phyloP scores from a whole-genome alignment of 92 coral and sea anemone genomes.

The Umimayanthus chanpuru region DNA sequence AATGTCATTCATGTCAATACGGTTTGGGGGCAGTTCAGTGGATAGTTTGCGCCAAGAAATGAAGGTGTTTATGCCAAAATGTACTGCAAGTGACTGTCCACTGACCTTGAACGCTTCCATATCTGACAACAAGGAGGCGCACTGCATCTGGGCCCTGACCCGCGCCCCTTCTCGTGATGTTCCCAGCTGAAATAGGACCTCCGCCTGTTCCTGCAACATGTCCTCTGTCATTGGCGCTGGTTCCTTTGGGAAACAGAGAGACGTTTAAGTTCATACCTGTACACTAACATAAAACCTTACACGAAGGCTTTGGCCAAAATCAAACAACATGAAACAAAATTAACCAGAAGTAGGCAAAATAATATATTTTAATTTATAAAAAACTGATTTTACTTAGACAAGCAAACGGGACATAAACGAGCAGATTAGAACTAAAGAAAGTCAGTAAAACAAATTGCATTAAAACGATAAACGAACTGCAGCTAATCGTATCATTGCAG shows the following conservation, averaged over 20 bases:
- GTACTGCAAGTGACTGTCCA: no score
- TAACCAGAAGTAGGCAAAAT: no score
- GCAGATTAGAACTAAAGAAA: background rate
- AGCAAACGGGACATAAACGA: background rate
- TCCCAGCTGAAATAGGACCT: slow-evolving; percentile 95
- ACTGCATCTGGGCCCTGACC: slow-evolving; percentile 98
- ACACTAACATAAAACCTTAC: background rate
- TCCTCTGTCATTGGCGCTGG: slow-evolving; percentile 99
- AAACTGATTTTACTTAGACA: background rate
- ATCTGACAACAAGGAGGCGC: slow-evolving; percentile 97
- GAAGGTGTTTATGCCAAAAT: no score
- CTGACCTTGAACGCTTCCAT: slow-evolving; percentile 98
- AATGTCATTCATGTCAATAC: no score
- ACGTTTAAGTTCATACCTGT: background rate
- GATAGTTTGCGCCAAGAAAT: no score
- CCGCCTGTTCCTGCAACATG: slow-evolving; percentile 97
- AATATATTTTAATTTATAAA: no score
- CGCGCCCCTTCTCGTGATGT: slow-evolving; percentile 96
- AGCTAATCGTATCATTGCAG: no score
- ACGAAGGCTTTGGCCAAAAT: background rate
- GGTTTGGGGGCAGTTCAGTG: no score
- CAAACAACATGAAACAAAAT: no score
- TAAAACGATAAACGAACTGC: no score
- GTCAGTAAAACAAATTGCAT: no score
- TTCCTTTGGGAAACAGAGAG: slow-evolving; percentile 59